Evolutionary conservation across 2,888 invertebrate species (phyloP).

Genomic region (Panzeria rudis): DNA sequence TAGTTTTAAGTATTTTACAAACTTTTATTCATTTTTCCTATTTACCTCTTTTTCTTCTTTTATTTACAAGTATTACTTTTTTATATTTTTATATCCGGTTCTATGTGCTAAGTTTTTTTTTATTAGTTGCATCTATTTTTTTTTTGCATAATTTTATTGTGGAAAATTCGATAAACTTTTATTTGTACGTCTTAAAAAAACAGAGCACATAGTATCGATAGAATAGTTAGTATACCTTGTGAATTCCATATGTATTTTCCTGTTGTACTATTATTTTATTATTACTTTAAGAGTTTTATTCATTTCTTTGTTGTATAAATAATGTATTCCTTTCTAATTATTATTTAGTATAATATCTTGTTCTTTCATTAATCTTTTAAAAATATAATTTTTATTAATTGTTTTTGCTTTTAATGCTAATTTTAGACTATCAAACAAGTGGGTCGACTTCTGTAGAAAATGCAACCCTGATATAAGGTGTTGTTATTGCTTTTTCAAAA

Average conservation of each 20-base stretch:
- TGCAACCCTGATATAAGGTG: no score
- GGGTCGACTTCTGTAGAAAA: no score
- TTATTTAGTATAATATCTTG: background rate
- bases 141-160: no score
- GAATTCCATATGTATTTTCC: background rate
- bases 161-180: no score
- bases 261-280: background rate
- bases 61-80: slow-evolving; percentile 43
- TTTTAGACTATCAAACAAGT: no score
- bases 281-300: background rate
- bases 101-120: no score
- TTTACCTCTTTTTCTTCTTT: background rate
- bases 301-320: slow-evolving; percentile 10
- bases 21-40: background rate
- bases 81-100: slow-evolving; percentile 3
- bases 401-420: slow-evolving; percentile 44
- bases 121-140: no score
- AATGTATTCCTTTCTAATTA: background rate
- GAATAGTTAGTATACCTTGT: no score
- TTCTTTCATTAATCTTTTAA: background rate
- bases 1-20: slow-evolving; percentile 13
- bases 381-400: slow-evolving; percentile 28
- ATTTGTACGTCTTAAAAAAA: no score
- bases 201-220: no score
- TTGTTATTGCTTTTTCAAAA: no score